A percentile compares a stretch with the other conserved stretches of the same genome.
Evolutionary conservation across 2,888 invertebrate species (phyloP).

Genomic region (Pristionchus arcanus): DNA sequence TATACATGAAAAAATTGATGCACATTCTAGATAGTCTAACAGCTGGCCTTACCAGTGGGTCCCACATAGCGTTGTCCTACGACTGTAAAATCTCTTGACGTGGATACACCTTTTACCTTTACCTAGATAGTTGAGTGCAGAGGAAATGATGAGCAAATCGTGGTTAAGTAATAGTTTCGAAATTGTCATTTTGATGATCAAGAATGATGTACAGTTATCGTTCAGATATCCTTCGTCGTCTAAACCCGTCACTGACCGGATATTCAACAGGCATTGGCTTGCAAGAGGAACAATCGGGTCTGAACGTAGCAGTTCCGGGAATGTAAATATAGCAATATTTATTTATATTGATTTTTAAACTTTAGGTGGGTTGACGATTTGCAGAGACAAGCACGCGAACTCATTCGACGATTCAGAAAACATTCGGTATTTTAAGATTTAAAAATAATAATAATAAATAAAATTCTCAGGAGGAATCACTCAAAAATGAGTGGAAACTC

Average conservation of each 20-base stretch:
- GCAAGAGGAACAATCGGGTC: neutral
- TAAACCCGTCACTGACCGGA: neutral
- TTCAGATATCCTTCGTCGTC: neutral
- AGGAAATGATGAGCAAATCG: too few relatives aligned
- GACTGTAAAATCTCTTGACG: too few relatives aligned
- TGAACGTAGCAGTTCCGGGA: neutral
- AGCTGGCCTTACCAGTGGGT: too few relatives aligned
- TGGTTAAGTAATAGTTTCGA: too few relatives aligned
- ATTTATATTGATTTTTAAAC: neutral
- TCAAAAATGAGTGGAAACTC: constrained; percentile 5
- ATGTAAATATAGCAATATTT: neutral
- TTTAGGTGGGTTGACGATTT: neutral
- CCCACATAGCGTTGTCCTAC: too few relatives aligned
- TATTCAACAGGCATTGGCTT: neutral
- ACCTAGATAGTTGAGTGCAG: too few relatives aligned
- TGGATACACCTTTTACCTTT: too few relatives aligned
- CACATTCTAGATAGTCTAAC: too few relatives aligned
- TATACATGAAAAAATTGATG: too few relatives aligned
- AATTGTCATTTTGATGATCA: neutral
- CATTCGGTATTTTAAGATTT: neutral
- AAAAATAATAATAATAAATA: neutral
- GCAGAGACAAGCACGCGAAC: neutral
- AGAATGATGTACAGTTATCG: neutral
- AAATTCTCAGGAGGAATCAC: neutral
- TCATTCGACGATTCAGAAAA: constrained; percentile 24